Percentiles rank a stretch among this genome's conserved stretches.
These are phyloP conservation scores for Falcunculus frontatus DNA, from an alignment of 2,113 vertebrate genomes.

Conservation along the genomic window DNA sequence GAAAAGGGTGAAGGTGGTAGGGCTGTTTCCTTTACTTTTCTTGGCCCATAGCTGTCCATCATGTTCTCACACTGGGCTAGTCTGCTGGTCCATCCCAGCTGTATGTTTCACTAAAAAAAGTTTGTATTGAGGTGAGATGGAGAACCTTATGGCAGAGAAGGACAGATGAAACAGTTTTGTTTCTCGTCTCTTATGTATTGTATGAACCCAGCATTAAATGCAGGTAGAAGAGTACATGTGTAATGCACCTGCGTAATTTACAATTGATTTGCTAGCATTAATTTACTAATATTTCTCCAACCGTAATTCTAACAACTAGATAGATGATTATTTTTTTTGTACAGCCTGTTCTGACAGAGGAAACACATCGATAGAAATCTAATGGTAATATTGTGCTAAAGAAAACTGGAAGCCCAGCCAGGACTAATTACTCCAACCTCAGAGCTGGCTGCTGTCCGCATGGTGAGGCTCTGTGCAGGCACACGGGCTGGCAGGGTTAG, in stretches of 20 bases:
- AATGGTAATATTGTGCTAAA: conserved; percentile 1
- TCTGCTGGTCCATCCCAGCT: neutral
- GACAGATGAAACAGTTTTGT: neutral
- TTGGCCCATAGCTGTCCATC: neutral
- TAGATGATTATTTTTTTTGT: neutral
- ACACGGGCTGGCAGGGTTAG: neutral
- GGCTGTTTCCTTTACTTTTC: neutral
- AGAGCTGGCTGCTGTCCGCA: neutral
- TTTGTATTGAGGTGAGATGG: neutral
- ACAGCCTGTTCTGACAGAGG: neutral
- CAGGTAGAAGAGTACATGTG: neutral
- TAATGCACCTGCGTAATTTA: neutral
- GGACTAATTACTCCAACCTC: conserved; percentile 46
- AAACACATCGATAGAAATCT: conserved; percentile 25
- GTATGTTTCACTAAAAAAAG: neutral
- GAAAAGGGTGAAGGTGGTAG: neutral
- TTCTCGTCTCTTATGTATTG: neutral
- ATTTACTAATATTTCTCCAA: neutral
- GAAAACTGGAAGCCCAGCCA: conserved; percentile 10
- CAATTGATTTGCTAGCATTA: neutral
- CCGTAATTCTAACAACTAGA: neutral
- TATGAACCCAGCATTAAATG: neutral
- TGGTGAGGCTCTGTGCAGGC: neutral
- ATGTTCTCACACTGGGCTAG: neutral
- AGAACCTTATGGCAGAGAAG: neutral